A percentile compares a stretch with the other conserved stretches of the same genome.
phyloP scores from a whole-genome alignment of 2,797 vertebrate species.

The Coilia nasus region DNA sequence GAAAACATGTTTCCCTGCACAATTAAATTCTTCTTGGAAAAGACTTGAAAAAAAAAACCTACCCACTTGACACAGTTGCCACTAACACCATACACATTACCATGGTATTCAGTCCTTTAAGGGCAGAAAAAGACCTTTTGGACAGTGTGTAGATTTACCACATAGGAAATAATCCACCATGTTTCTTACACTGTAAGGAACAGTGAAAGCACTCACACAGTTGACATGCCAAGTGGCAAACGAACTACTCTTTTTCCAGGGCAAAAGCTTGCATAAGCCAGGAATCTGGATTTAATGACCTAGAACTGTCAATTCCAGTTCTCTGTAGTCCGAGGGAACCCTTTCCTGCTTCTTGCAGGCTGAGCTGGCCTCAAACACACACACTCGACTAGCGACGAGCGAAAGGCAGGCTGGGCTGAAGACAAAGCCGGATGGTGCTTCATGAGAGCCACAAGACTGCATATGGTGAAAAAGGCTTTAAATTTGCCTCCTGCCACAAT shows the following conservation, averaged over 20 bases:
- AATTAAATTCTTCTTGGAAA: too few species aligned
- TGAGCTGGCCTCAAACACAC: background rate
- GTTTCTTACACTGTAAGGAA: background rate
- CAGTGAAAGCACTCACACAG: background rate
- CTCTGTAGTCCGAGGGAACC: background rate
- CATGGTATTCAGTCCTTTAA: background rate
- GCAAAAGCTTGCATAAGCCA: background rate
- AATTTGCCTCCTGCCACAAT: slow-evolving; percentile 30
- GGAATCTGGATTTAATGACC: slow-evolving; percentile 39
- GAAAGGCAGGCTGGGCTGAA: background rate
- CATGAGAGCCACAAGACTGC: slow-evolving; percentile 35
- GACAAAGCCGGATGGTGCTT: slow-evolving; percentile 25
- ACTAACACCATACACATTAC: background rate
- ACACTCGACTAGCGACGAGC: slow-evolving; percentile 4
- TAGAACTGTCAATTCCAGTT: slow-evolving; percentile 39
- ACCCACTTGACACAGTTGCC: background rate
- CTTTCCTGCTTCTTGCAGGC: background rate
- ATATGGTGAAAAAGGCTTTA: slow-evolving; percentile 43
- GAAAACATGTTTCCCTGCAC: too few species aligned
- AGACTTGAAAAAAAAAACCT: too few species aligned
- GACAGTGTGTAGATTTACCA: background rate
- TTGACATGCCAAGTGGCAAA: background rate
- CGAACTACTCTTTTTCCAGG: background rate
- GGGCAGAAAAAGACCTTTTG: background rate
- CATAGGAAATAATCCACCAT: background rate